Base-by-base conservation (phyloP, 2,888 invertebrate genomes). In the Dascillus cervinus region DNA sequence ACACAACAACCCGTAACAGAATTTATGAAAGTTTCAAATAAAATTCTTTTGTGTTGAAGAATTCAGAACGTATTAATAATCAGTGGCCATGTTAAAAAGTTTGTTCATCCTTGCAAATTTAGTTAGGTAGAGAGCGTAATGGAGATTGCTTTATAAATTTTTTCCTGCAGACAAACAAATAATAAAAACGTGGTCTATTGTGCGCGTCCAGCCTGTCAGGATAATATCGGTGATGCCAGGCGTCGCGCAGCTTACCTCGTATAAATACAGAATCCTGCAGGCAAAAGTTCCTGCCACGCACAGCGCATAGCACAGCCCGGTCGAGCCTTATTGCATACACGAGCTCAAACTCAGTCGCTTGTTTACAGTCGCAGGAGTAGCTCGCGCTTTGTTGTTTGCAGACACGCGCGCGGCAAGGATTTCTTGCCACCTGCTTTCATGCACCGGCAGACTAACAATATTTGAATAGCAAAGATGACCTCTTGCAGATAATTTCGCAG, bases 241-340 rank as follows among this genome's bases (percentile, higher is more conserved):
- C 39, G 37, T 33, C 36, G 44, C 48, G 44, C 43, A 46, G 34
- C 40, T 31, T 32, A 33, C 37, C 35, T 31, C 29, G 30, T 43
- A 43, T 43, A 44, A 44, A 44, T 38, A 43, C 42, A 32, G 37
- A 45, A 46, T 47, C 49, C 49, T 45, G 48, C 45, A 44, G 46
- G 47, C 44, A 47, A 49, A 44, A 48, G 48, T 46, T 50, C 47
- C 40, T 46, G 44, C 41, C 40, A 46, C 46, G 45, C 44, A 49
- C 39, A 43, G 46, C 41, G 42, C 46, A 46, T 41, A 43, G 39
- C 47, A 44, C 33, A 39, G 40, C 44, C 39, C 37, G 37, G 42
- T 39, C 38, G 36, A 42, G 45, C 42, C 44, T 46, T 41, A 37
- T 34, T 46, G 46, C 31, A n/a, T 43, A 47, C 49, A 38, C 39